Conservation (phyloP, 2,797 vertebrate genomes). For the Megaceryle alcyon region DNA sequence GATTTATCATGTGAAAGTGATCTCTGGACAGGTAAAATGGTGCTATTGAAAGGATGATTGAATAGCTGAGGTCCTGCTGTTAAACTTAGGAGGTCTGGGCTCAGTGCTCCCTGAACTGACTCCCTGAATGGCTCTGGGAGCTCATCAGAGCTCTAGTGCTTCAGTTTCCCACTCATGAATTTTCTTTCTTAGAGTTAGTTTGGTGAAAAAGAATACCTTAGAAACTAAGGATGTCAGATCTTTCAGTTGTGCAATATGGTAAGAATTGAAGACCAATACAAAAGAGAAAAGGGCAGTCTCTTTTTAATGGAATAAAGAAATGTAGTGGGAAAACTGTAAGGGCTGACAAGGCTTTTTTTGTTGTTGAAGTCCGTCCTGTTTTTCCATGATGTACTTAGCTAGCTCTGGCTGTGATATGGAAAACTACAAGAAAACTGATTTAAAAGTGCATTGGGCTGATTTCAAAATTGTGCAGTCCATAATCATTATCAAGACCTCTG, state of each 20-base stretch:
- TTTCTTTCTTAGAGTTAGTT: slow-evolving; percentile 47
- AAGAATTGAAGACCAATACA: slow-evolving; percentile 25
- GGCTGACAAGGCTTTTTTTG: neutral
- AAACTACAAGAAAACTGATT: neutral
- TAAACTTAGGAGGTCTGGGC: slow-evolving; percentile 9
- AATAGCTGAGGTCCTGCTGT: slow-evolving; percentile 33
- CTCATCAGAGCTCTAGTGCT: neutral
- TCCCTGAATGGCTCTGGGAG: slow-evolving; percentile 29
- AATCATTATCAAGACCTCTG: neutral
- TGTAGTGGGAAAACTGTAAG: slow-evolving; percentile 24
- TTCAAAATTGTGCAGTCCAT: neutral
- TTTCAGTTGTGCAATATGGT: slow-evolving; percentile 19
- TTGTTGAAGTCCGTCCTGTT: neutral
- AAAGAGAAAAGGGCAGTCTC: slow-evolving; percentile 16
- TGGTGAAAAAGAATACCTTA: slow-evolving; percentile 49
- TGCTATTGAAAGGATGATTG: slow-evolving; percentile 46
- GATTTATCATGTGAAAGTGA: slow-evolving; percentile 25
- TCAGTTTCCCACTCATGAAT: slow-evolving; percentile 60
- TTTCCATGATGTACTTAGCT: slow-evolving; percentile 13
- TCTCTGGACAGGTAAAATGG: slow-evolving; percentile 10
- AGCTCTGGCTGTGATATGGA: neutral
- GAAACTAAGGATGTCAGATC: slow-evolving; percentile 28
- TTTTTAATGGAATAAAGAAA: slow-evolving; percentile 38
- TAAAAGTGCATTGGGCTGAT: neutral
- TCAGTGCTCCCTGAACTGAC: neutral